phyloP scores from a whole-genome alignment of 2,797 vertebrate species.

The Periparus ater region DNA sequence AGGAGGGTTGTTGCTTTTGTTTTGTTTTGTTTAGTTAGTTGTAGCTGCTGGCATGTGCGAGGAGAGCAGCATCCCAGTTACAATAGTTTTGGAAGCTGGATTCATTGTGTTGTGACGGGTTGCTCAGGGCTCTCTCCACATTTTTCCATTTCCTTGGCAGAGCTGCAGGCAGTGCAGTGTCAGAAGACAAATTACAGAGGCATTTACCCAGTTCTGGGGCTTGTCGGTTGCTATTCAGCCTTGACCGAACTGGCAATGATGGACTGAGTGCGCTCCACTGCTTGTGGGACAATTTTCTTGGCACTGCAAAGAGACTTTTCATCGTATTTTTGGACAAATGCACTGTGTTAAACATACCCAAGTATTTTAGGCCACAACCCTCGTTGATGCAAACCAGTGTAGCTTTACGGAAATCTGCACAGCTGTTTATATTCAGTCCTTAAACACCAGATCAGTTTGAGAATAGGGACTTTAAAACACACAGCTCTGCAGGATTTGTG shows the following conservation, averaged over 20 bases:
- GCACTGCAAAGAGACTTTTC: not conserved
- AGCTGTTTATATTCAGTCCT: not conserved
- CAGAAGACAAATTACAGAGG: slow-evolving; percentile 65
- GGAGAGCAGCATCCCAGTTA: not conserved
- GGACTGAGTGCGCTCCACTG: not conserved
- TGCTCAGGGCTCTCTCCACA: slow-evolving; percentile 16
- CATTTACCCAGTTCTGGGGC: slow-evolving; percentile 64
- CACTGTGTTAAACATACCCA: not conserved
- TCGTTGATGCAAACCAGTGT: not conserved
- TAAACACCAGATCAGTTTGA: fast-evolving
- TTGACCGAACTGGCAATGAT: slow-evolving; percentile 19
- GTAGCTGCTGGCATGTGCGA: slow-evolving; percentile 5
- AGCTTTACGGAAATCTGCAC: not conserved
- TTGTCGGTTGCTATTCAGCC: slow-evolving; percentile 54
- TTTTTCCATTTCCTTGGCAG: slow-evolving; percentile 66
- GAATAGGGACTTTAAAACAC: not conserved
- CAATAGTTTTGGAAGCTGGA: slow-evolving; percentile 17
- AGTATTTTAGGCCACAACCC: not conserved
- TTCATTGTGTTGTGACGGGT: slow-evolving; percentile 49
- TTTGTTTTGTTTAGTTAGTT: slow-evolving; percentile 6
- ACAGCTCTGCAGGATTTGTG: not conserved
- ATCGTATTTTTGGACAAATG: slow-evolving; percentile 29
- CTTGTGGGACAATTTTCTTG: slow-evolving; percentile 42
- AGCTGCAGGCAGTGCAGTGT: slow-evolving; percentile 33
- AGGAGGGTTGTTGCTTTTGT: not conserved